Evolutionary conservation across 2,113 vertebrate genomes (phyloP).

Genomic region (Carassius carassius): DNA sequence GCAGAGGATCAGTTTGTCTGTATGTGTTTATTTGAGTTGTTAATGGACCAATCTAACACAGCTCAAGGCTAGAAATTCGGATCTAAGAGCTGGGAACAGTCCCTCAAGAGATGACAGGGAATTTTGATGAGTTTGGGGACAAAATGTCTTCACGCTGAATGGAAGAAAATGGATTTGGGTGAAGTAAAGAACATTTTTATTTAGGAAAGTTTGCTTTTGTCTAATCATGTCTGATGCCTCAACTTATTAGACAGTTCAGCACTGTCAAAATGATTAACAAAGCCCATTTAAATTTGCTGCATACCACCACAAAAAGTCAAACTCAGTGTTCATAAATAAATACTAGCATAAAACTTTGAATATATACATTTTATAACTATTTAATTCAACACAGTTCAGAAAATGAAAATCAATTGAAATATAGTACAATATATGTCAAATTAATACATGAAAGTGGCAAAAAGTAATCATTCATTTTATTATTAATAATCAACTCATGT

Average conservation of each 20-base stretch:
- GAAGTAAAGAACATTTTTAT: background rate
- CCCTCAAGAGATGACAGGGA: background rate
- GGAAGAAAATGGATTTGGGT: background rate
- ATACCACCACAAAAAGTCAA: background rate
- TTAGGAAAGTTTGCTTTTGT: background rate
- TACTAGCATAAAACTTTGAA: background rate
- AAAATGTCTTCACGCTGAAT: background rate
- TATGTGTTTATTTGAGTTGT: conserved; percentile 59
- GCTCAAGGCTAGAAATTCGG: conserved; percentile 48
- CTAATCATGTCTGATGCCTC: background rate
- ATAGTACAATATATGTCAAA: background rate
- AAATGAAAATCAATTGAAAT: background rate
- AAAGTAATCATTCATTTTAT: background rate
- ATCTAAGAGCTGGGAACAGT: conserved; percentile 16
- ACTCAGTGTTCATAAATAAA: background rate
- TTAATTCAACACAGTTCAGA: background rate
- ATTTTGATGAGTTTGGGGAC: background rate
- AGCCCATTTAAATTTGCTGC: background rate
- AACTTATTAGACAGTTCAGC: background rate
- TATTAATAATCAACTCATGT: background rate
- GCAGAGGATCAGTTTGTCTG: conserved; percentile 61
- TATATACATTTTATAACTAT: background rate
- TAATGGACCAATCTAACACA: conserved; percentile 59
- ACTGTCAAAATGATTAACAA: background rate
- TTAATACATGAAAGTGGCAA: background rate